These are phyloP conservation scores for Ormyrus pomaceus DNA, from an alignment of 2,888 invertebrate genomes.

Conservation along the genomic window DNA sequence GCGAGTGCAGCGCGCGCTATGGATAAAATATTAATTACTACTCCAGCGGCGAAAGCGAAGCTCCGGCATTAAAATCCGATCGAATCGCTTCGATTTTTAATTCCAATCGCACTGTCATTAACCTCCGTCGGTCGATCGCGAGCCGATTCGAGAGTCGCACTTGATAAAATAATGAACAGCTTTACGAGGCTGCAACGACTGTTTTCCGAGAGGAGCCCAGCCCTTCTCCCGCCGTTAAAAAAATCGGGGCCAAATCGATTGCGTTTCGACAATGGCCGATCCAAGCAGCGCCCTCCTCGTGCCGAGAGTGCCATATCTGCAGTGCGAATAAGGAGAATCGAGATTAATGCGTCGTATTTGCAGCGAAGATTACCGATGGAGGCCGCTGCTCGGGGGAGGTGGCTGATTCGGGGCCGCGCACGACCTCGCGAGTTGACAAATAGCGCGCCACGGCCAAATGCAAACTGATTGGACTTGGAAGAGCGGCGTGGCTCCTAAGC, in stretches of 20 bases:
- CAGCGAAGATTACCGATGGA: slow-evolving; percentile 15
- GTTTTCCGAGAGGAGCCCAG: too few species aligned
- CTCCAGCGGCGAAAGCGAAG: too few species aligned
- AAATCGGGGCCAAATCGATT: too few species aligned
- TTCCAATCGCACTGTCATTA: background rate
- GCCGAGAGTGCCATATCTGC: too few species aligned
- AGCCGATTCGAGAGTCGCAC: background rate
- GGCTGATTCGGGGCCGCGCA: too few species aligned
- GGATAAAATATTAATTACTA: too few species aligned
- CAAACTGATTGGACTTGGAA: slow-evolving; percentile 45
- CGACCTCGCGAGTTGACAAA: slow-evolving; percentile 35
- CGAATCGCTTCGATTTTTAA: background rate
- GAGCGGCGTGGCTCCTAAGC: slow-evolving; percentile 17
- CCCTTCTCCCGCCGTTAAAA: too few species aligned
- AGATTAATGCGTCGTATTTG: slow-evolving; percentile 16
- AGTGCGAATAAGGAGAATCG: background rate
- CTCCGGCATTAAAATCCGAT: too few species aligned
- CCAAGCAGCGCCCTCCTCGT: too few species aligned
- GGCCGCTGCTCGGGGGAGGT: background rate
- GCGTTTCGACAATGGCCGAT: too few species aligned
- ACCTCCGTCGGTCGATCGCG: background rate
- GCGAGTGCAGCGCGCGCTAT: background rate
- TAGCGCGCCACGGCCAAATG: slow-evolving; percentile 32
- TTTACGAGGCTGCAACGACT: too few species aligned
- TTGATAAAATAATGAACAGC: too few species aligned